Evolutionary conservation across 2,113 vertebrate genomes (phyloP).

Genomic region (Larimichthys polyactis): DNA sequence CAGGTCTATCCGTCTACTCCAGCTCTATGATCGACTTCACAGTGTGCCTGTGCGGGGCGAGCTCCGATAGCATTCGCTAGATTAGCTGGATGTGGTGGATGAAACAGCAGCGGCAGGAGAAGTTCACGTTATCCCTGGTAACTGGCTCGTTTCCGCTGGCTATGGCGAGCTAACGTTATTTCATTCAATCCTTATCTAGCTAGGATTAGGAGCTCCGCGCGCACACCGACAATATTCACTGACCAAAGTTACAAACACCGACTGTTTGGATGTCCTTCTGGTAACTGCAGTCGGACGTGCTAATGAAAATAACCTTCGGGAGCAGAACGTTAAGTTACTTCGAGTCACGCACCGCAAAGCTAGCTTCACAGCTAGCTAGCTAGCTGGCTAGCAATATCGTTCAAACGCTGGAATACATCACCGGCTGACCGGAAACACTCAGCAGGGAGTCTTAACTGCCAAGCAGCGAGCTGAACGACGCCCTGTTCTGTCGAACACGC

Average conservation of each 20-base stretch:
- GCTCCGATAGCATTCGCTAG: constrained; percentile 33
- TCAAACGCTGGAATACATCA: constrained; percentile 76
- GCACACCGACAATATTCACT: background rate
- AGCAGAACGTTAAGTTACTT: constrained; percentile 56
- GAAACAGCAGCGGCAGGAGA: constrained; percentile 35
- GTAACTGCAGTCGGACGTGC: background rate
- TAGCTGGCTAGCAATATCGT: constrained; percentile 79
- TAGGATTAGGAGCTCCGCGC: constrained; percentile 30
- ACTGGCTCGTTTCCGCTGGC: constrained; percentile 76
- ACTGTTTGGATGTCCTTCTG: background rate
- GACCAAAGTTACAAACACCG: background rate
- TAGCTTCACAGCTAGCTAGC: constrained; percentile 82
- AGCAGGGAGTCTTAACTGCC: constrained; percentile 6
- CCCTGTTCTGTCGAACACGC: background rate
- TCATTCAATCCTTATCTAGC: constrained; percentile 80
- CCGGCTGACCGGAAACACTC: constrained; percentile 47
- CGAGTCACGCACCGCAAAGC: constrained; percentile 76
- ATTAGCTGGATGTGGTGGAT: constrained; percentile 47
- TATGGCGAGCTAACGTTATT: constrained; percentile 70
- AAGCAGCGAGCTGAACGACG: background rate
- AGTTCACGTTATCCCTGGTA: constrained; percentile 62
- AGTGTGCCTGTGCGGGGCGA: constrained; percentile 12
- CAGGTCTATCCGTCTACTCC: background rate
- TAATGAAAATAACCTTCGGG: constrained; percentile 15
- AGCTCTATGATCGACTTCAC: constrained; percentile 12